Percentiles rank a stretch among this genome's conserved stretches.
Evolutionary conservation across 2,888 invertebrate genomes (phyloP).

Genomic region (Nebria brevicollis): DNA sequence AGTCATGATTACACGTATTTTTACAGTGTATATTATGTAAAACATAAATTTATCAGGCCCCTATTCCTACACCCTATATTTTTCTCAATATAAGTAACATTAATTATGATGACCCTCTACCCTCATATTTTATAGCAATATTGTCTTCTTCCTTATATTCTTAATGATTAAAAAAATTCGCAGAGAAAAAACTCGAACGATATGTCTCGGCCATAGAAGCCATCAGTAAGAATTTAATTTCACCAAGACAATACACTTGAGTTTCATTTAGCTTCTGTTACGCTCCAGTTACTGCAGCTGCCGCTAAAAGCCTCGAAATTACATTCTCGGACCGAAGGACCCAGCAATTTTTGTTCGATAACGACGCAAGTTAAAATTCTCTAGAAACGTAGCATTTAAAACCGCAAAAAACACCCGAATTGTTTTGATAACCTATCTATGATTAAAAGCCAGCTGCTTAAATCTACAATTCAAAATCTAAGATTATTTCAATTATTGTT

Average conservation of each 20-base stretch:
- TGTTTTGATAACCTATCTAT: neutral
- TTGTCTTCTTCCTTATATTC: too few species aligned
- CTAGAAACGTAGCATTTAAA: neutral
- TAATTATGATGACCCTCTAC: too few species aligned
- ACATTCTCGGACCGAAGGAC: neutral
- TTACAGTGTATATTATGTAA: too few species aligned
- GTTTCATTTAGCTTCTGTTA: neutral
- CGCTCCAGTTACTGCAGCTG: neutral
- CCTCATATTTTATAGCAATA: too few species aligned
- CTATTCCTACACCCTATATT: too few species aligned
- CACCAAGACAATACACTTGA: neutral
- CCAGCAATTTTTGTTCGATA: neutral
- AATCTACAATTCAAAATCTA: too few species aligned
- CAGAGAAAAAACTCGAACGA: neutral
- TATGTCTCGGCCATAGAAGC: neutral
- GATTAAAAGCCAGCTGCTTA: neutral
- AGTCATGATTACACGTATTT: too few species aligned
- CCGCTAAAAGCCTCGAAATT: neutral
- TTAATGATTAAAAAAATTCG: neutral
- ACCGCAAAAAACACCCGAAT: neutral
- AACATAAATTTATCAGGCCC: too few species aligned
- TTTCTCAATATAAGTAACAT: too few species aligned
- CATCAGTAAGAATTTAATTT: conserved; percentile 1
- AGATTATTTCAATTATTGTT: too few species aligned
- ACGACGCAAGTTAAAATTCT: neutral